These are phyloP conservation scores for Halcyon chelicuti DNA, from an alignment of 2,797 vertebrate species.

Conservation along the genomic window DNA sequence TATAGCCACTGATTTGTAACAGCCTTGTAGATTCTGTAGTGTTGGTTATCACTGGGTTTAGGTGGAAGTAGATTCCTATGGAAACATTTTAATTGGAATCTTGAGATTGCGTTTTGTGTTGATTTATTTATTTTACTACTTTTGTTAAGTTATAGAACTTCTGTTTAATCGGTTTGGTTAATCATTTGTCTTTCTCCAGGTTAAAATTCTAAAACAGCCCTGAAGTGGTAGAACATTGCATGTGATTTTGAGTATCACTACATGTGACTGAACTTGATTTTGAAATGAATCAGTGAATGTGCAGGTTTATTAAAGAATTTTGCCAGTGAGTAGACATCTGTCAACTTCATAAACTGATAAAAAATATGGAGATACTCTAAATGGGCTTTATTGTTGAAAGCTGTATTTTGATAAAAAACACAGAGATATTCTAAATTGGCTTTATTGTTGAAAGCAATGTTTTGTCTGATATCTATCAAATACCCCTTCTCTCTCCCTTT, in stretches of 20 bases:
- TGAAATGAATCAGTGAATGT: neutral
- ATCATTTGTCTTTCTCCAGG: neutral
- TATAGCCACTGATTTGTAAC: neutral
- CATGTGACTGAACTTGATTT: neutral
- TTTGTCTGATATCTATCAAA: neutral
- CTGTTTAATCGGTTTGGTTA: neutral
- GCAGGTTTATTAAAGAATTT: neutral
- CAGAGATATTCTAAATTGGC: neutral
- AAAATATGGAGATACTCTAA: neutral
- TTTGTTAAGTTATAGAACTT: neutral
- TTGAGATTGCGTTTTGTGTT: neutral
- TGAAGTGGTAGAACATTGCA: neutral
- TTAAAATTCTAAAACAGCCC: neutral
- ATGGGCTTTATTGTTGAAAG: neutral
- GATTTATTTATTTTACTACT: neutral
- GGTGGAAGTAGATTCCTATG: neutral
- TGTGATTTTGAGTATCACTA: neutral
- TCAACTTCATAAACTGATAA: neutral
- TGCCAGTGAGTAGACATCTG: neutral
- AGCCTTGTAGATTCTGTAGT: neutral
- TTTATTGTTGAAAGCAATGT: neutral
- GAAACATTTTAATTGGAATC: neutral
- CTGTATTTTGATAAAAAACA: neutral
- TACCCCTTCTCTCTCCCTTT: conserved; percentile 20
- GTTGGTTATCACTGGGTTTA: neutral